phyloP scores from a whole-genome alignment of 1,140 invertebrate species.

The Chelonus insularis region DNA sequence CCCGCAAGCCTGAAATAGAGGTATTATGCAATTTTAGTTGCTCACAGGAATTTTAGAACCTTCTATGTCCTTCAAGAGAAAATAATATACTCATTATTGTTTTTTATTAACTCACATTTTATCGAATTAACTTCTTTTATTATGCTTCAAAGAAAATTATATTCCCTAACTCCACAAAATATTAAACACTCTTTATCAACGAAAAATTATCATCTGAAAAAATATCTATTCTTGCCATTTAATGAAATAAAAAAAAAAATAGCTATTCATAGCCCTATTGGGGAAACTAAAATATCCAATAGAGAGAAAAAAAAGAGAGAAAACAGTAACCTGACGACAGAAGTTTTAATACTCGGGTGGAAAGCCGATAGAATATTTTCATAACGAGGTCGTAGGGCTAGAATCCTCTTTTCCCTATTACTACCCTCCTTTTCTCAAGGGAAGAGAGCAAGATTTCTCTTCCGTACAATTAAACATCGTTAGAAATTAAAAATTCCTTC shows the following conservation, averaged over 20 bases:
- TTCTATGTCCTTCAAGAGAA: background rate
- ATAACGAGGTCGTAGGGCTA: conserved; percentile 23
- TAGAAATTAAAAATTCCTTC: conserved; percentile 39
- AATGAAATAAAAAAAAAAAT: too few species aligned
- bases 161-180: too few species aligned
- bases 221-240: too few species aligned
- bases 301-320: background rate
- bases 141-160: too few species aligned
- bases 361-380: conserved; percentile 30
- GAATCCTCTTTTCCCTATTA: background rate
- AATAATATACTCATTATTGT: background rate
- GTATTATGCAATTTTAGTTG: conserved; percentile 37
- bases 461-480: conserved; percentile 36
- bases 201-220: too few species aligned
- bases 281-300: too few species aligned
- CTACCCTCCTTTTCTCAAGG: conserved; percentile 4
- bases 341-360: too few species aligned
- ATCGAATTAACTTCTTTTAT: background rate
- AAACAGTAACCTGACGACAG: conserved; percentile 20
- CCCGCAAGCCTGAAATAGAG: conserved; percentile 40
- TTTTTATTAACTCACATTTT: background rate
- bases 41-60: conserved; percentile 8
- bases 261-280: too few species aligned
- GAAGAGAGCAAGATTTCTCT: conserved; percentile 18
- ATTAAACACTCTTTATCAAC: too few species aligned